Evolutionary conservation across 64 coral and sea anemone genomes (phyloP), one percentile per base, ranked within the genome.

Genomic region (Cladopsammia gracilis): DNA sequence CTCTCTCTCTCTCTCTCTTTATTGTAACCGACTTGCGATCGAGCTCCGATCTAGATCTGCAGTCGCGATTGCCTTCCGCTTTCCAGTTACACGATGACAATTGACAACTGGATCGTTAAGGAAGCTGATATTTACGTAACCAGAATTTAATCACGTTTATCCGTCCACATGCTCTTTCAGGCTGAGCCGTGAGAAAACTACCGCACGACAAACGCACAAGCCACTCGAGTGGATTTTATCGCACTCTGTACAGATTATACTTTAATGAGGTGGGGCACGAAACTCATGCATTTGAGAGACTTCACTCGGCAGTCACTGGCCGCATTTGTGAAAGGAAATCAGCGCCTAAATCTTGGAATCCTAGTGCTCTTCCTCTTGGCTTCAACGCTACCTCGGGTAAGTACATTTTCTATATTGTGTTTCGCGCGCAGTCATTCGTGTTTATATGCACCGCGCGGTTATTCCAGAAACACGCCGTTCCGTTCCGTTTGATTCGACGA

Each of bases 211-310:
- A 83, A 66, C 59, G 20, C 18, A 65, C 58, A 47, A 48, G 42
- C 42, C 43, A 26, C 62, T 83, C 80, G 80, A 83, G 80, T 83
- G 80, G 60, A 46, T 83, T 82, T 62, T 82, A 82, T 43, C 78
- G 59, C 78, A 82, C 78, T 83, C 80, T 20, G 80, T 83, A n/a
- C 47, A 66, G 80, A 84, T 67, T 84, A 51, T 64, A 67, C 80
- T 84, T 84, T 68, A 84, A 84, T 84, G 80, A 84, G 80, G 62
- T 64, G 80, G 80, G 80, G 80, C 80, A 84, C 80, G 80, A 84
- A 64, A 84, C 80, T 84, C 62, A 84, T 84, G 80, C 80, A 84
- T 84, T 67, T 62, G 58, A 84, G 80, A 84, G 59, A 84, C 43
- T 84, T 84, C 80, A 66, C 62, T 67, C 80, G 62, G 80, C 80